A percentile compares a stretch with the other conserved stretches of the same genome.
Evolutionary conservation across 2,888 invertebrate genomes (phyloP).

Genomic region (Tipula vernalis): DNA sequence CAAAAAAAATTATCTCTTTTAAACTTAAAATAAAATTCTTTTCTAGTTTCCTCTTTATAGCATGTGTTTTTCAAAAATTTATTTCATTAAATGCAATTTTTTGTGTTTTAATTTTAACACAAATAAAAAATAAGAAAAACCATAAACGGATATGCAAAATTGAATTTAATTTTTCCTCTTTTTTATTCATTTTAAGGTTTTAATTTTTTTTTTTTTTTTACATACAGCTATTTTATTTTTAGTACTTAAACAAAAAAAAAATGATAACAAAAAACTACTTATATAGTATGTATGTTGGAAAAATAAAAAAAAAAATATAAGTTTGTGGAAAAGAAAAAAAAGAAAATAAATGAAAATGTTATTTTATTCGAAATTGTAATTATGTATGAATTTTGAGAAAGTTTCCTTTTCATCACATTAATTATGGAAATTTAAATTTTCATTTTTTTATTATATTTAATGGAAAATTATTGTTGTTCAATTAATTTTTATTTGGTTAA

Average conservation of each 20-base stretch:
- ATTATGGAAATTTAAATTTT: background rate
- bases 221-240: background rate
- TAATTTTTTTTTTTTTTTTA: background rate
- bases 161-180: background rate
- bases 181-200: background rate
- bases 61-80: background rate
- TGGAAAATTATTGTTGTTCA: background rate
- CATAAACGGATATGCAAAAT: constrained; percentile 4
- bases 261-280: background rate
- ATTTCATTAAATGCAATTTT: background rate
- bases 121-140: background rate
- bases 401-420: constrained; percentile 4
- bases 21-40: background rate
- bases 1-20: background rate
- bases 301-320: background rate
- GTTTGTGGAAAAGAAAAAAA: background rate
- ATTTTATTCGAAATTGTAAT: background rate
- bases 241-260: background rate
- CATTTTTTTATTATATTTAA: background rate
- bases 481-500: background rate
- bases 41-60: background rate
- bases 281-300: background rate
- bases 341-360: background rate
- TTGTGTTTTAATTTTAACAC: background rate
- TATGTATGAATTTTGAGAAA: background rate